Conservation (phyloP, 2,113 vertebrate genomes). For the Anoura caudifer region DNA sequence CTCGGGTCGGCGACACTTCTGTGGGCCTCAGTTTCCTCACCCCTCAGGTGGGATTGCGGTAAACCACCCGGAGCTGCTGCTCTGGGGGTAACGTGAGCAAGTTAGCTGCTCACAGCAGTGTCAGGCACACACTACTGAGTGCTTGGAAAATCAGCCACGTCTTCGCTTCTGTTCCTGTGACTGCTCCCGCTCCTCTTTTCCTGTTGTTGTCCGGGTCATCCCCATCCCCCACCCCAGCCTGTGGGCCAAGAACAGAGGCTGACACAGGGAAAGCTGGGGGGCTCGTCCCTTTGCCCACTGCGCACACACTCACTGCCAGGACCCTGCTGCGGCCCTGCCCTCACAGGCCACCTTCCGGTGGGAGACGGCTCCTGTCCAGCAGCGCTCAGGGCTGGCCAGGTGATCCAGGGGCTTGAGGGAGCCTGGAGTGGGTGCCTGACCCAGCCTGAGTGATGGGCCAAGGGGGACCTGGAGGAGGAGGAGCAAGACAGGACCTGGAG, state of each 20-base stretch:
- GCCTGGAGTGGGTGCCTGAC: not conserved
- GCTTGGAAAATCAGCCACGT: not conserved
- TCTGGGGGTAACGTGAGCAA: not conserved
- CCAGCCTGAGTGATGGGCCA: rapidly evolving
- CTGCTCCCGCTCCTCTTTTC: not conserved
- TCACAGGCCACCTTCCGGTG: not conserved
- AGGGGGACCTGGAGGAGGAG: not conserved
- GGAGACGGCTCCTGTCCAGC: not conserved
- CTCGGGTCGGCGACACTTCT: not conserved
- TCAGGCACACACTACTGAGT: rapidly evolving
- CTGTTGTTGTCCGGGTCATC: rapidly evolving
- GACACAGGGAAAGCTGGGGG: not conserved
- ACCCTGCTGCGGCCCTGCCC: not conserved
- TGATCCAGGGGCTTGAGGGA: not conserved
- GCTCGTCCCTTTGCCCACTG: rapidly evolving
- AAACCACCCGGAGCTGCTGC: not conserved
- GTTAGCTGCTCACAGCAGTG: rapidly evolving
- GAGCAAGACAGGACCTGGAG: not conserved
- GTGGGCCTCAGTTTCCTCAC: not conserved
- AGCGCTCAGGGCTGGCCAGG: not conserved
- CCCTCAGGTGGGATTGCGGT: not conserved
- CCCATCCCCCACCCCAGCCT: not conserved
- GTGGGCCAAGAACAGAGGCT: not conserved
- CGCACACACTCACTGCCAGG: not conserved
- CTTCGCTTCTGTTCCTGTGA: not conserved